Evolutionary conservation across 2,797 vertebrate species (phyloP), one percentile per base, ranked within the genome.

Genomic region (Oryzias sinensis): DNA sequence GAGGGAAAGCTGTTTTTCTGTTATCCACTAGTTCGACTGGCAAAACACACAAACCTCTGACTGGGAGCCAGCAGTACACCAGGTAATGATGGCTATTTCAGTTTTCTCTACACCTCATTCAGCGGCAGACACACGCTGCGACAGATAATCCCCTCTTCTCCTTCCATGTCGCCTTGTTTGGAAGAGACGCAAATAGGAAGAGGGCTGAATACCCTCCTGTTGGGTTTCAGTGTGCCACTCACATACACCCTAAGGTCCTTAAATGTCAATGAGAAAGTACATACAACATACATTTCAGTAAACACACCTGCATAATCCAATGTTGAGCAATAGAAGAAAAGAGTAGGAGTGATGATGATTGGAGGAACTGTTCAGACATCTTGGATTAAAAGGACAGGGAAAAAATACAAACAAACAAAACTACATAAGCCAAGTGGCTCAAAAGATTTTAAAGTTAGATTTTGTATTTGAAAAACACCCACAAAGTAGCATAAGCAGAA

Each of bases 51-150:
- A 27, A 37, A 40, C 41, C 49, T 65, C 79, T 76, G 56, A n/a
- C 66, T 50, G 48, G 77, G 81, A 41, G 57, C 68, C 70, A 75
- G 72, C 68, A 70, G 71, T 57, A 64, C 68, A 66, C 49, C 77
- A 79, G 81, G 79, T 85, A 82, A 86, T 85, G 77, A 79, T 52
- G 74, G 81, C 77, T 77, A 79, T 86, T 86, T 84, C 54, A 70
- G 70, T 45, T 66, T 52, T 59, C 63, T 67, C 65, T 53, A 11
- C 66, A 66, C 62, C 65, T 70, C 71, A 57, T 59, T 81, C 76
- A 63, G 64, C 57, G 74, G 63, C 81, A 81, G 57, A 50, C 54
- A 87, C 86, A 85, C 79, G 68, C 86, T 77, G 87, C 66, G 85
- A 63, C 69, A 74, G 82, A 89, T 86, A 87, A 87, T 80, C 79